Percentiles rank a stretch among this genome's conserved stretches.
These are phyloP conservation scores for Nothocercus nigrocapillus DNA, from an alignment of 2,113 vertebrate genomes.

Conservation along the genomic window DNA sequence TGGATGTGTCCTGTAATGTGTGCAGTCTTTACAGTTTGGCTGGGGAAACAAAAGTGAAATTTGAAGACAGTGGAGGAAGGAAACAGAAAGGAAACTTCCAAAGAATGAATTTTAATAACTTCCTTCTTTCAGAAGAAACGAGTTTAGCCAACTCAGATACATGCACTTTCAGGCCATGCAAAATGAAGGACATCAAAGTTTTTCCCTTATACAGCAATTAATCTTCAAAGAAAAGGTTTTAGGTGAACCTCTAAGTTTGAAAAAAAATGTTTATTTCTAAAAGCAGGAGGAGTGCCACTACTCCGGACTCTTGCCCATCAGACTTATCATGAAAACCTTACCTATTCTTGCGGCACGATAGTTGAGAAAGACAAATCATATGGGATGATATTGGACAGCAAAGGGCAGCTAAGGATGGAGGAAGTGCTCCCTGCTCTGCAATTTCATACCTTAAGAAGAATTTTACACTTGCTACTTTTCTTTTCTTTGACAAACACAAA, in stretches of 20 bases:
- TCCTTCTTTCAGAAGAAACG: background rate
- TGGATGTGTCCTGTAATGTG: background rate
- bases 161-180: background rate
- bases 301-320: background rate
- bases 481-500: background rate
- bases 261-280: background rate
- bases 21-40: background rate
- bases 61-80: background rate
- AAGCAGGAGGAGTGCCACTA: background rate
- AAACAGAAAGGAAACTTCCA: background rate
- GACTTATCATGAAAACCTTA: background rate
- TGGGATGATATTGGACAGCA: accelerated
- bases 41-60: background rate
- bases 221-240: background rate
- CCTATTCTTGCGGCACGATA: background rate
- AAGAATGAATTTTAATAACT: background rate
- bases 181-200: background rate
- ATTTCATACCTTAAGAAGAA: background rate
- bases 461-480: background rate
- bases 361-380: background rate
- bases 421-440: background rate
- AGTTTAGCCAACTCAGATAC: background rate
- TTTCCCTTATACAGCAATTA: background rate
- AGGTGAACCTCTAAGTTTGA: background rate
- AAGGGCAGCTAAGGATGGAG: background rate